Conservation (phyloP, 2,888 invertebrate genomes). For the Erpobdella octoculata region DNA sequence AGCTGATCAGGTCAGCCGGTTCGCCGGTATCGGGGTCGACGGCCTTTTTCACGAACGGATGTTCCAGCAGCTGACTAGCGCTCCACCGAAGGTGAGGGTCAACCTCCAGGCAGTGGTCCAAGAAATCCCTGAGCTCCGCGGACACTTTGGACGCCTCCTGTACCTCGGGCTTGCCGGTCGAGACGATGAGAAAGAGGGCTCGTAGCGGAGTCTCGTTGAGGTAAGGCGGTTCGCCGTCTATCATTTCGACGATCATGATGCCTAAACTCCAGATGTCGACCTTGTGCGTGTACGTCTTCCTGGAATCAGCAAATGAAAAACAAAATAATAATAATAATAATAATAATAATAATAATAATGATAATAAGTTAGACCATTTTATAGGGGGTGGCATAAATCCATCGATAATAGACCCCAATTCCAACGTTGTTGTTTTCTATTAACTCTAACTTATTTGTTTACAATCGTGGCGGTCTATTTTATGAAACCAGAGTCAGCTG, state of each 20-base stretch:
- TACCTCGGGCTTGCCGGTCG: constrained; percentile 75
- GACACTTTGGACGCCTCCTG: constrained; percentile 71
- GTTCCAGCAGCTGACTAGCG: constrained; percentile 60
- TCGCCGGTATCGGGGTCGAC: constrained; percentile 73
- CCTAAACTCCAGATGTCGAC: constrained; percentile 97
- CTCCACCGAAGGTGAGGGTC: constrained; percentile 56
- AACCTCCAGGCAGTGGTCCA: constrained; percentile 55
- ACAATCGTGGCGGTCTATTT: no score
- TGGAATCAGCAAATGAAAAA: no score
- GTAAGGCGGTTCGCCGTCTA: constrained; percentile 98
- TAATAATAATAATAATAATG: no score
- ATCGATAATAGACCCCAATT: no score
- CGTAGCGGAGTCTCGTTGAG: constrained; percentile 93
- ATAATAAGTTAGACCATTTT: no score
- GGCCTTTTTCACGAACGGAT: constrained; percentile 89
- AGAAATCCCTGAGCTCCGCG: constrained; percentile 45
- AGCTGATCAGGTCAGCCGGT: constrained; percentile 77
- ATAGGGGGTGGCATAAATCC: no score
- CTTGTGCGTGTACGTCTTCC: constrained; percentile 95
- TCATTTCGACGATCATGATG: constrained; percentile 99
- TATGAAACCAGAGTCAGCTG: no score
- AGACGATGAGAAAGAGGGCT: constrained; percentile 47
- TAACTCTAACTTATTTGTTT: no score
- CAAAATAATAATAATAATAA: no score
- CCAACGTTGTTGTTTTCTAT: no score